Evolutionary conservation across 30 jellyfish, hydroid and myxozoan species (phyloP).

Genomic region (Chrysaora quinquecirrha): DNA sequence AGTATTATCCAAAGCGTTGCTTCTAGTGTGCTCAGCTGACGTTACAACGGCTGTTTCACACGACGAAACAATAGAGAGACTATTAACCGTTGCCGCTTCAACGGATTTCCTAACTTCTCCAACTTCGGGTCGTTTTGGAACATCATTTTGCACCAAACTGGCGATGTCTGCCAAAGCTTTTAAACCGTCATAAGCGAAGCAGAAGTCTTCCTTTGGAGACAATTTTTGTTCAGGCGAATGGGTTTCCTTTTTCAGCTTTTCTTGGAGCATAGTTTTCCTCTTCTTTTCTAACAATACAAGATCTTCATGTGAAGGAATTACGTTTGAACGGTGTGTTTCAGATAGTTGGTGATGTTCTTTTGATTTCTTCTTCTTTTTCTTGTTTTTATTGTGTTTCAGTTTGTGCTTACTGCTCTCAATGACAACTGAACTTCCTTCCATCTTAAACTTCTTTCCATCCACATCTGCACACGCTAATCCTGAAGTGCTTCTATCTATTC

Average conservation of each 20-base stretch:
- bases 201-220: no score
- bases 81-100: not conserved
- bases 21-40: no score
- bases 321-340: no score
- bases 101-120: not conserved
- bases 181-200: conserved; percentile 40
- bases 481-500: no score
- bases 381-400: not conserved
- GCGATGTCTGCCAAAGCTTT: conserved; percentile 68
- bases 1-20: no score
- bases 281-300: not conserved
- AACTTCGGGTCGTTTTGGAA: not conserved
- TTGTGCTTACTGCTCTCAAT: not conserved
- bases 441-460: no score
- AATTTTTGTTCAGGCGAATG: not conserved
- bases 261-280: not conserved
- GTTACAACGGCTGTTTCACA: no score
- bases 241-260: no score
- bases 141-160: conserved; percentile 24
- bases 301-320: not conserved
- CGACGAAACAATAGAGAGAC: no score
- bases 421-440: no score
- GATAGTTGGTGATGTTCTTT: no score
- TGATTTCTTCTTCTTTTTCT: not conserved
- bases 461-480: no score